phyloP scores from a whole-genome alignment of 1,140 invertebrate genomes.

The Drosophila murphyi region DNA sequence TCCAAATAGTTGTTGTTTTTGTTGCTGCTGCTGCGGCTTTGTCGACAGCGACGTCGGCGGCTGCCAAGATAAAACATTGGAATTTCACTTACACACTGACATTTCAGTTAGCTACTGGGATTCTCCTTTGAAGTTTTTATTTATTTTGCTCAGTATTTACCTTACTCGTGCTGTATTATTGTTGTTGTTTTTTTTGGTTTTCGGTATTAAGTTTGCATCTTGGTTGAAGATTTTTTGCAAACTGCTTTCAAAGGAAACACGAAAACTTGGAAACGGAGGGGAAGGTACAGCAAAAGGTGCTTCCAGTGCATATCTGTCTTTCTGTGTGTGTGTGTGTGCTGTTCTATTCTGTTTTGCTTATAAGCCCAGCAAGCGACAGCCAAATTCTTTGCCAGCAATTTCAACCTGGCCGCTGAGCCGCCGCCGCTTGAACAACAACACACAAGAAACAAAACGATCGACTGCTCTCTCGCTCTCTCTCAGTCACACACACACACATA shows the following conservation, averaged over 20 bases:
- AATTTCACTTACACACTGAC: constrained; percentile 68
- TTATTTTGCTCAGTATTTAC: constrained; percentile 73
- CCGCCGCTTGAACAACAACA: constrained; percentile 26
- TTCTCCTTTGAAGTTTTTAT: constrained; percentile 78
- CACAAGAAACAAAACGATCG: constrained; percentile 56
- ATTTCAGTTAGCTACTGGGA: constrained; percentile 76
- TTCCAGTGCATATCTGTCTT: constrained; percentile 12
- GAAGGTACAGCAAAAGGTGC: constrained; percentile 24
- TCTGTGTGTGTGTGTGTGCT: constrained; percentile 25
- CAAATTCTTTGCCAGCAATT: constrained; percentile 62
- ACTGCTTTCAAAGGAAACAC: constrained; percentile 12
- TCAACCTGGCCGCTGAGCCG: constrained; percentile 57
- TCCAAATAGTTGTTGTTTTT: constrained; percentile 40
- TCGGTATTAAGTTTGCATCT: constrained; percentile 21
- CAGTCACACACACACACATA: constrained; percentile 18
- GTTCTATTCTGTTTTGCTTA: constrained; percentile 42
- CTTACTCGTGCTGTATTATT: constrained; percentile 48
- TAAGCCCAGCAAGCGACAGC: constrained; percentile 41
- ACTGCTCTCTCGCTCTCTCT: constrained; percentile 33
- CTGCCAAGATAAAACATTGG: constrained; percentile 73
- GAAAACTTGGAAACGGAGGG: constrained; percentile 5
- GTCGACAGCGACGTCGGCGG: neutral
- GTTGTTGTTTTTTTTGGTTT: constrained; percentile 38
- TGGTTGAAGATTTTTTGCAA: constrained; percentile 33
- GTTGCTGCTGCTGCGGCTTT: constrained; percentile 22